Conservation (phyloP, 2,888 invertebrate species). For the Andrena praecox region DNA sequence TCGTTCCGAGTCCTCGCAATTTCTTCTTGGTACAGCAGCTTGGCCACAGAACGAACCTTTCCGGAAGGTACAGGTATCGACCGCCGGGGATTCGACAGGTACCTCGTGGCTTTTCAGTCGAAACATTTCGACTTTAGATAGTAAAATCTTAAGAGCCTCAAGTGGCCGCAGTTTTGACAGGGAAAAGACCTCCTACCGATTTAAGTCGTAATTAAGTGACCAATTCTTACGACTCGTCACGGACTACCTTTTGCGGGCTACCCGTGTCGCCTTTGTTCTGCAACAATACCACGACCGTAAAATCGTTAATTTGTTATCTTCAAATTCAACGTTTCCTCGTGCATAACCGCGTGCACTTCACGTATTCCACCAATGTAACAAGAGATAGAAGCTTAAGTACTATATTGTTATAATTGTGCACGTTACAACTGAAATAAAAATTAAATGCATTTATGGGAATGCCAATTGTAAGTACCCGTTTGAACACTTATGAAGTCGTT, state of each 20-base stretch:
- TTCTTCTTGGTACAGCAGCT: constrained; percentile 3
- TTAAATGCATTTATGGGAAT: too few species aligned
- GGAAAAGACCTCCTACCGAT: constrained; percentile 66
- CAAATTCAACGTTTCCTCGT: background rate
- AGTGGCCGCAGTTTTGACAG: constrained; percentile 73
- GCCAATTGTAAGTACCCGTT: too few species aligned
- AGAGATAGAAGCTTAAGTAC: background rate
- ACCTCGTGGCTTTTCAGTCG: constrained; percentile 53
- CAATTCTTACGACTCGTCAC: constrained; percentile 47
- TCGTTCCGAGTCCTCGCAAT: background rate
- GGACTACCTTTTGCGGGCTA: constrained; percentile 65
- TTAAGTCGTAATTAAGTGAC: constrained; percentile 76
- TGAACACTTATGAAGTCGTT: too few species aligned
- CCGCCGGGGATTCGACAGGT: constrained; percentile 58
- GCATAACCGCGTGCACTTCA: background rate
- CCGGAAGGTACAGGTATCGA: constrained; percentile 36
- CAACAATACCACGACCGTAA: constrained; percentile 1
- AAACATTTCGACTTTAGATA: constrained; percentile 57
- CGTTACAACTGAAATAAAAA: too few species aligned
- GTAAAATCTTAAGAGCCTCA: constrained; percentile 61
- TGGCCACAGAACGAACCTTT: constrained; percentile 16
- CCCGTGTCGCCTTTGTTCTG: constrained; percentile 25
- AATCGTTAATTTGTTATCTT: constrained; percentile 30
- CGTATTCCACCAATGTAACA: background rate
- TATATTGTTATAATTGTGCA: too few species aligned